Evolutionary conservation across 1,140 invertebrate species (phyloP), one percentile per base, ranked within the genome.

Genomic region (Drosophila nebulosa): DNA sequence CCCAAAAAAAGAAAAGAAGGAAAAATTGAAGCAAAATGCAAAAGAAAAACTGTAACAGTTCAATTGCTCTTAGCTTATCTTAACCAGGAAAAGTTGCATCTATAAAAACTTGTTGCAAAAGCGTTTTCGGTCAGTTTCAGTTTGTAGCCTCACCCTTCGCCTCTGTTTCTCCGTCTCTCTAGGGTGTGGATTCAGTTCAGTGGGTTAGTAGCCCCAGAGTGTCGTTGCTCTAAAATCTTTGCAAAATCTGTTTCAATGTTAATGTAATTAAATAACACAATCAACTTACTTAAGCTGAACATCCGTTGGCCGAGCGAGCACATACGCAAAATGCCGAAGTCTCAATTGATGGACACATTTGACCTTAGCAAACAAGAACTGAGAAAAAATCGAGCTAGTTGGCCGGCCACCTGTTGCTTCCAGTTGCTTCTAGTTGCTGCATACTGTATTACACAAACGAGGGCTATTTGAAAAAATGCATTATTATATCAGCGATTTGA

Each of bases 61-160:
- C 73, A 77, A 77, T 70, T 77, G 73, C 27, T 32, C 18, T 36
- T 7, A n/a, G 30, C 68, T 83, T 88, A 88, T 88, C 83, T 67
- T 39, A 26, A 88, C 83, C 83, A 88, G 83, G 83, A 88, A 88
- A 50, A 46, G 53, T 27, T 72, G 68, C 70, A 86, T 84, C 76
- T 68, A 36, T 18, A 27, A 14, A 69, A 77, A 79, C 80, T 46
- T 53, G 74, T 64, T 78, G 51, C 55, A 59, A 24, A 4, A 69
- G 14, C 66, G 71, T 75, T 66, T 32, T 32, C 10, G 10, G 9
- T 32, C 10, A 61, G 30, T 51, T 35, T 30, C 35, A 39, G 26
- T 30, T 60, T 32, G n/a, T 10, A n/a, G 7, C 24, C 24, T 39
- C 55, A 32, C 10, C 30, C 30, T 12, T 12, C 12, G 10, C 58